phyloP scores from a whole-genome alignment of 2,113 vertebrate genomes.

The Pseudorasbora parva region DNA sequence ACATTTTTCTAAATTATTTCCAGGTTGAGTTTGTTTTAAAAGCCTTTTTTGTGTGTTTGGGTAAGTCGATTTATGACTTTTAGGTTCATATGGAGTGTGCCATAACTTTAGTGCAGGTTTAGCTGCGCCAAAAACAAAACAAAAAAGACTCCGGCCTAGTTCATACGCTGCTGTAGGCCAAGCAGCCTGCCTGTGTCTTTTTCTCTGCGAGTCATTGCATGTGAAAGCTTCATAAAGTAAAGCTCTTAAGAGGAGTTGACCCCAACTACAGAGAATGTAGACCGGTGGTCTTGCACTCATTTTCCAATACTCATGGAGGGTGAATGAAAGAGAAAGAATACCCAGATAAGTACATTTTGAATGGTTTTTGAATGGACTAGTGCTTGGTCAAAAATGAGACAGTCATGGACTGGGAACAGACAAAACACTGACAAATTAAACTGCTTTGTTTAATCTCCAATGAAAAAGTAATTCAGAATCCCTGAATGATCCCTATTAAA shows the following conservation, averaged over 20 bases:
- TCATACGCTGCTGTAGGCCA: constrained; percentile 31
- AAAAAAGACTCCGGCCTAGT: constrained; percentile 22
- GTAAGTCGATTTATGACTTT: constrained; percentile 37
- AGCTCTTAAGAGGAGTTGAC: constrained; percentile 17
- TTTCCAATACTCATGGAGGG: background rate
- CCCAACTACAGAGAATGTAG: constrained; percentile 36
- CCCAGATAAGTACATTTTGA: background rate
- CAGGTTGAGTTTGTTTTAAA: constrained; percentile 47
- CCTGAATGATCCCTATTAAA: background rate
- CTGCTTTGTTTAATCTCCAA: background rate
- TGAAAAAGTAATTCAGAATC: background rate
- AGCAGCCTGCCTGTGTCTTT: background rate
- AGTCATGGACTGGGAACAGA: constrained; percentile 5
- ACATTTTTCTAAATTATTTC: constrained; percentile 33
- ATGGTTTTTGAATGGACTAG: background rate
- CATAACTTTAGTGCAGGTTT: constrained; percentile 14
- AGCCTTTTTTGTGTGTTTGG: background rate
- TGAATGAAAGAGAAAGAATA: background rate
- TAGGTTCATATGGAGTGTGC: constrained; percentile 36
- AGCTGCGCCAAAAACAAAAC: constrained; percentile 45
- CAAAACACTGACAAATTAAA: background rate
- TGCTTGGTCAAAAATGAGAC: background rate
- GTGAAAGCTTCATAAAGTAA: background rate
- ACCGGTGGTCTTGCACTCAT: too few species aligned
- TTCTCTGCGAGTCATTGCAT: constrained; percentile 20